phyloP scores from a whole-genome alignment of 53 echinoderm and acorn worm genomes.

The Antedon mediterranea region DNA sequence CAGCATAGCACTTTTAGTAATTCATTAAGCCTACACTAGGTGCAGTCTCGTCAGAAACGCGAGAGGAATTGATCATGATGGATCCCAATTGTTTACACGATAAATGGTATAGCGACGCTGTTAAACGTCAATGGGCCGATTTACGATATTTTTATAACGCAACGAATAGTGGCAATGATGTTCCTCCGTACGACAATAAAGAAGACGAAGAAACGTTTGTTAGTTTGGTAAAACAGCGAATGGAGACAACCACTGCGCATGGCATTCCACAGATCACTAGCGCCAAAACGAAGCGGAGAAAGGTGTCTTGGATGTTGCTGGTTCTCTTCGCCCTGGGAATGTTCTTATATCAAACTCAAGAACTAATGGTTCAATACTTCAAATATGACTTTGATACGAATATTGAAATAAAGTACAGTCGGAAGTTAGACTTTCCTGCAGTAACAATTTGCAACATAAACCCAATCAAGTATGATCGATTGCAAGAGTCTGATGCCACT shows the following conservation, averaged over 20 bases:
- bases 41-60: too few species aligned
- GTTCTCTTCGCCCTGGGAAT: not conserved
- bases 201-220: not conserved
- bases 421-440: not conserved
- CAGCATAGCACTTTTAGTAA: too few species aligned
- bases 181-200: not conserved
- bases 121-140: not conserved
- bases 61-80: not conserved
- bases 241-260: not conserved
- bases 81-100: not conserved
- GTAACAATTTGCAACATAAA: not conserved
- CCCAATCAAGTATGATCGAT: not conserved
- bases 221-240: not conserved
- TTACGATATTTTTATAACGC: not conserved
- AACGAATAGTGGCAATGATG: not conserved
- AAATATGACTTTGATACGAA: not conserved
- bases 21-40: too few species aligned
- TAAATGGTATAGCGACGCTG: not conserved
- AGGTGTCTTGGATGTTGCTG: not conserved
- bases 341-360: not conserved
- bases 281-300: not conserved
- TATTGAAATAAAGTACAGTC: not conserved
- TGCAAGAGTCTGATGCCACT: not conserved
- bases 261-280: not conserved
- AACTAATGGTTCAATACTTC: not conserved